Evolutionary conservation across 2,113 vertebrate genomes (phyloP).

Genomic region (Dolichotis patagonum): DNA sequence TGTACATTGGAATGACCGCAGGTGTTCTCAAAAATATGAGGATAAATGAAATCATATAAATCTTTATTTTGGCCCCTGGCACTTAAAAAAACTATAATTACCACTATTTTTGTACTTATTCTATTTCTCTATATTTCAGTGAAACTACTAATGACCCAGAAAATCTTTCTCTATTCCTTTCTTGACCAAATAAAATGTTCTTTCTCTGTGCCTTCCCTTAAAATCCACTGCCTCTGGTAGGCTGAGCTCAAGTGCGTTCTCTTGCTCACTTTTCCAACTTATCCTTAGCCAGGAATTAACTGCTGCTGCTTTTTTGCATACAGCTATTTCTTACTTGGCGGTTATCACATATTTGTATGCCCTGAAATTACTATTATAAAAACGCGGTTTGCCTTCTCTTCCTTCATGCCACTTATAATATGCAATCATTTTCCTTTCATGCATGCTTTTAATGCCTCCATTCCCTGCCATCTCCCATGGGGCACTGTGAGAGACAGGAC

Average conservation of each 20-base stretch:
- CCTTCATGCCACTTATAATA: not conserved
- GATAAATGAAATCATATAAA: not conserved
- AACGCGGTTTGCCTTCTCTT: not conserved
- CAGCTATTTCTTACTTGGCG: not conserved
- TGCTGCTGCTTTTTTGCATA: not conserved
- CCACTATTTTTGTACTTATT: not conserved
- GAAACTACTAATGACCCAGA: not conserved
- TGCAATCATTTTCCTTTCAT: not conserved
- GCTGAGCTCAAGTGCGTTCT: not conserved
- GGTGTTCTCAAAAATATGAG: not conserved
- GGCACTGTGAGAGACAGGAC: not conserved
- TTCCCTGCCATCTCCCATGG: not conserved
- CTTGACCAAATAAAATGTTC: not conserved
- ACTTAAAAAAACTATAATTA: not conserved
- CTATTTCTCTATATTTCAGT: not conserved
- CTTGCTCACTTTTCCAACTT: not conserved
- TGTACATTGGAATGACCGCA: not conserved
- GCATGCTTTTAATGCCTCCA: not conserved
- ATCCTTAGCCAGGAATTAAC: not conserved
- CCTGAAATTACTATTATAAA: not conserved
- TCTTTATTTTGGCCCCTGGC: not conserved
- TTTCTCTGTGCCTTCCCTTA: too few relatives aligned
- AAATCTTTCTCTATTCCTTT: not conserved
- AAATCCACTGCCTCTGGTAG: not conserved
- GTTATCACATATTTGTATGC: conserved; percentile 18